Percentiles rank a stretch among this genome's conserved stretches.
Evolutionary conservation across 2,888 invertebrate genomes (phyloP).

Genomic region (Acrobeloides nanus): DNA sequence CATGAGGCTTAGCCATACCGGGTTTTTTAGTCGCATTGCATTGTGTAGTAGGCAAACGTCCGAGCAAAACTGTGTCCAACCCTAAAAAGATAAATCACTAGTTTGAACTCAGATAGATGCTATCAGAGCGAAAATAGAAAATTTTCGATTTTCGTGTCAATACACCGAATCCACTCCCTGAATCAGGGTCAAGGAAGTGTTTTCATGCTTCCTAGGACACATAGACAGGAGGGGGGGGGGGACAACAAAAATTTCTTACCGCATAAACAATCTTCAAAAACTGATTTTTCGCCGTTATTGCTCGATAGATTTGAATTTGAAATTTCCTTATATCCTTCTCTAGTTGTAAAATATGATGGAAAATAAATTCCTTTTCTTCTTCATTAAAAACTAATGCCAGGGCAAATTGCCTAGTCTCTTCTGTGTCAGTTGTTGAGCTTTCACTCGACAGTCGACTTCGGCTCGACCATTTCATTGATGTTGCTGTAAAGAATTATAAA

Average conservation of each 20-base stretch:
- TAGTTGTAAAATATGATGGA: constrained; percentile 43
- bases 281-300: constrained; percentile 23
- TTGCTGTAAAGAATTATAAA: not conserved
- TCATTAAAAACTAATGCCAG: constrained; percentile 19
- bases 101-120: no score
- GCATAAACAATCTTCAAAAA: constrained; percentile 34
- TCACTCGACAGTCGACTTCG: not conserved
- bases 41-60: constrained; percentile 39
- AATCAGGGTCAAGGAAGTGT: no score
- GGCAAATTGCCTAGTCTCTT: constrained; percentile 20
- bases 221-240: no score
- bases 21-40: constrained; percentile 32
- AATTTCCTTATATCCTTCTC: constrained; percentile 37
- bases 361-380: constrained; percentile 19
- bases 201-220: no score
- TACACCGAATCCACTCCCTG: no score
- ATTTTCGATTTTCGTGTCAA: no score
- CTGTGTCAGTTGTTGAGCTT: constrained; percentile 6
- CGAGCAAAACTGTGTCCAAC: constrained; percentile 31
- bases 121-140: no score
- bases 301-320: constrained; percentile 27
- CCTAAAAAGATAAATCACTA: constrained; percentile 14
- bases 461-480: not conserved
- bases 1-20: constrained; percentile 40
- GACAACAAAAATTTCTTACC: no score